Percentiles rank a stretch among this genome's conserved stretches.
These are phyloP conservation scores for Embidobia sp. DNA, from an alignment of 2,888 invertebrate species.

Conservation along the genomic window DNA sequence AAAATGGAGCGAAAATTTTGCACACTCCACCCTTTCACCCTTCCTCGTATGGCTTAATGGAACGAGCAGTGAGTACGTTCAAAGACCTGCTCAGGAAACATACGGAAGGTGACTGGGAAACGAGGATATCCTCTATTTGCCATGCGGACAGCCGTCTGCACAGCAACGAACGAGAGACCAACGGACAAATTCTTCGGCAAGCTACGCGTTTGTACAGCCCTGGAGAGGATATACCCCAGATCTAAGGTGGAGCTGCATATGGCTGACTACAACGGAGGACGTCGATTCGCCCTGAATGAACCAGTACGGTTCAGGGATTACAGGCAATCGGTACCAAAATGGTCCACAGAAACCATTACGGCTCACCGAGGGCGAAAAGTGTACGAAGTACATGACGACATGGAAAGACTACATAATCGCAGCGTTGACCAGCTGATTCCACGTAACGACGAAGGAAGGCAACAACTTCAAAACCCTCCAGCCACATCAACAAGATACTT, in stretches of 20 bases:
- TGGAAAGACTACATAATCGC: neutral
- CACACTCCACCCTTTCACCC: conserved; percentile 10
- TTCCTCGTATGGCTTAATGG: neutral
- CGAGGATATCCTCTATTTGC: neutral
- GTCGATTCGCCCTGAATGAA: neutral
- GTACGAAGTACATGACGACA: neutral
- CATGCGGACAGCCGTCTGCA: neutral
- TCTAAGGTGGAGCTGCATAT: no score
- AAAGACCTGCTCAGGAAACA: neutral
- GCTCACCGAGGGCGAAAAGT: neutral
- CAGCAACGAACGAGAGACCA: neutral
- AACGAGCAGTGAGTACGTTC: neutral
- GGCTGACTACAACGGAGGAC: neutral
- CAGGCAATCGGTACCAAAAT: neutral
- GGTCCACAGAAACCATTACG: neutral
- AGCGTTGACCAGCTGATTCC: conserved; percentile 19
- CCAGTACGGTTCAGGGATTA: conserved; percentile 9
- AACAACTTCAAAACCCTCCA: no score
- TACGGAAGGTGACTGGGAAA: neutral
- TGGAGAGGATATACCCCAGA: neutral
- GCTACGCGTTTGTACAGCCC: neutral
- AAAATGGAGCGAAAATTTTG: neutral
- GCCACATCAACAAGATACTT: neutral
- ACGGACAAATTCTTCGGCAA: neutral
- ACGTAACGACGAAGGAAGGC: neutral